Percentiles rank a stretch among this genome's conserved stretches.
Conservation (phyloP, 2,797 vertebrate genomes). For the Miichthys miiuy region DNA sequence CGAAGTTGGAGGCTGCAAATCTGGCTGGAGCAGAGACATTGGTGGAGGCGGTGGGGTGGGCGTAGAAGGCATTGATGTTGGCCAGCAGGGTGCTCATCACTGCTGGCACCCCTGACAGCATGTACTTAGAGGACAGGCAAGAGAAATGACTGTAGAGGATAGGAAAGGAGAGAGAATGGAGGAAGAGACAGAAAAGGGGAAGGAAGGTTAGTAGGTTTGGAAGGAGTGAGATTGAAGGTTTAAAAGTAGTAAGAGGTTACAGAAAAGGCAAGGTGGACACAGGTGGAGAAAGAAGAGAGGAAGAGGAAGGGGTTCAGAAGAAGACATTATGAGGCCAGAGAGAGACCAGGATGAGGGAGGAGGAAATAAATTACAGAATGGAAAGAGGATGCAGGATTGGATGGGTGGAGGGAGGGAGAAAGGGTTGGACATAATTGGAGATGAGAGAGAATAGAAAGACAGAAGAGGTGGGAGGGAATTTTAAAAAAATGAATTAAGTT, state of each 20-base stretch:
- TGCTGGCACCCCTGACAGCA: slow-evolving; percentile 94
- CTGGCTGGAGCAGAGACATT: slow-evolving; percentile 95
- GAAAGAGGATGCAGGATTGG: background rate
- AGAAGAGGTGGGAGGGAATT: slow-evolving; percentile 2
- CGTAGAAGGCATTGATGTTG: slow-evolving; percentile 99
- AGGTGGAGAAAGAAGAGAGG: background rate
- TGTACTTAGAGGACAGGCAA: slow-evolving; percentile 98
- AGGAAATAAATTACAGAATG: background rate
- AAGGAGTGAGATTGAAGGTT: background rate
- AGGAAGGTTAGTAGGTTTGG: background rate
- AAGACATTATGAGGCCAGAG: background rate
- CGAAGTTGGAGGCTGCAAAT: slow-evolving; percentile 97
- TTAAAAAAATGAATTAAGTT: background rate
- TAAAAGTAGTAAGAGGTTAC: background rate
- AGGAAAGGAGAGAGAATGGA: slow-evolving; percentile 1
- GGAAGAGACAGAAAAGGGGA: background rate
- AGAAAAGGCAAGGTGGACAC: background rate
- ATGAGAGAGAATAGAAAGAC: background rate
- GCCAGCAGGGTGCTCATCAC: slow-evolving; percentile 97
- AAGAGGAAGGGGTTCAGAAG: background rate
- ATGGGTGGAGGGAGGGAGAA: background rate
- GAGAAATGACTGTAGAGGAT: slow-evolving; percentile 91
- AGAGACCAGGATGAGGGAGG: background rate
- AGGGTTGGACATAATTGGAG: background rate
- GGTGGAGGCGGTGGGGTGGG: slow-evolving; percentile 95